Evolutionary conservation across 2,888 invertebrate species (phyloP), one percentile per base, ranked within the genome.

Genomic region (Parnassius apollo): DNA sequence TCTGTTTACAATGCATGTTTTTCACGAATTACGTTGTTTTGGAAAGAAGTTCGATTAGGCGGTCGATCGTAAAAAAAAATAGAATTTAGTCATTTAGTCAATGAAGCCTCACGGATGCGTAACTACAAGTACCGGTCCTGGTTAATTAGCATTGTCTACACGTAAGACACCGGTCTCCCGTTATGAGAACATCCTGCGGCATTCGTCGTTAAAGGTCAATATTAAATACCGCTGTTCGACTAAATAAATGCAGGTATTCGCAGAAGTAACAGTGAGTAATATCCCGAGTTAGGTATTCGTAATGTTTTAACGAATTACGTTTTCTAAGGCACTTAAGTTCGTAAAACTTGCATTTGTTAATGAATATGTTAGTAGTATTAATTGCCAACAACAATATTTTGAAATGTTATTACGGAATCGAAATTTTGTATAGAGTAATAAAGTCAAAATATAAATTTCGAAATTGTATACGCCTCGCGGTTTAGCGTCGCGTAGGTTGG

Each of bases 61-160:
- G 42, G 9, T 35, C 55, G 57, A 18, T 66, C 68, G 66, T 65
- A 56, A 65, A 52, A 56, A 42, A 65, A 69, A 66, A 67, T 69
- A 62, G 65, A 65, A 66, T 66, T 60, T 60, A 59, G n/a, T 53
- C 54, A 60, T 61, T 22, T 64, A 64, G 57, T 67, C 63, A 69
- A 70, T 69, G 68, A 59, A 66, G 57, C 59, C 61, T 66, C 67
- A 68, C 65, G 66, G 68, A 67, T 68, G 71, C 69, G 70, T 71
- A 71, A 69, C 69, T 68, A 64, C 68, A 62, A 56, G 60, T 57
- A 64, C 60, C 64, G 62, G 57, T 68, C 51, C 59, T 64, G 68
- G 65, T 67, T 62, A 69, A 69, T 72, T 67, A 59, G 67, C 69
- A 74, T 68, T 69, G 65, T 66, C 65, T 65, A 67, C 68, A 70